Conservation (phyloP, 2,888 invertebrate species). For the Tetheella fluctuosa region DNA sequence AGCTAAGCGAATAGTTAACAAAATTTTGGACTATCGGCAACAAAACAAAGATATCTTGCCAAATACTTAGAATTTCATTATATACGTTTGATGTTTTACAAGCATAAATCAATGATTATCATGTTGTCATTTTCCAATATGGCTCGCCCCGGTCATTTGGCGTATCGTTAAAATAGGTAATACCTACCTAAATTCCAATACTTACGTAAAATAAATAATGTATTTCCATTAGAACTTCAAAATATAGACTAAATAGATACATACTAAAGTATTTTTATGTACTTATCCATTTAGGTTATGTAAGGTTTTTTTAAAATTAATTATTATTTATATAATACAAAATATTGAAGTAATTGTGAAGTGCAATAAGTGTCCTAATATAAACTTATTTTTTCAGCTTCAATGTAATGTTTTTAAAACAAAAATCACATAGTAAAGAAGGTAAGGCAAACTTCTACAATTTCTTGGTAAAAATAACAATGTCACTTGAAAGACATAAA, state of each 20-base stretch:
- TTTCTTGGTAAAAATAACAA: slow-evolving; percentile 16
- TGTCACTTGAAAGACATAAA: background rate
- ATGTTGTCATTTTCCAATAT: slow-evolving; percentile 72
- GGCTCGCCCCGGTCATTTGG: slow-evolving; percentile 61
- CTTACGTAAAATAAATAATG: slow-evolving; percentile 18
- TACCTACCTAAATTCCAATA: slow-evolving; percentile 38
- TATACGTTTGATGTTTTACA: slow-evolving; percentile 23
- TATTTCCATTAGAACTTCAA: background rate
- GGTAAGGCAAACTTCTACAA: slow-evolving; percentile 19
- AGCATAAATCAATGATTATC: slow-evolving; percentile 38
- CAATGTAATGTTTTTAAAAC: slow-evolving; percentile 30
- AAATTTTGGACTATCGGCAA: slow-evolving; percentile 26
- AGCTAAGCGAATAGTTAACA: slow-evolving; percentile 32
- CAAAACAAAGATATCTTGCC: slow-evolving; percentile 19
- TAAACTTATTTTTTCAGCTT: slow-evolving; percentile 35
- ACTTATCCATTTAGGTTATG: background rate
- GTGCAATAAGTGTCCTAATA: background rate
- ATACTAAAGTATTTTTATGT: background rate
- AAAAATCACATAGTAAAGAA: slow-evolving; percentile 32
- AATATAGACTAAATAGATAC: background rate
- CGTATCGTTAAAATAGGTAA: slow-evolving; percentile 38
- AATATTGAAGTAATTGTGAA: background rate
- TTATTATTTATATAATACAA: background rate
- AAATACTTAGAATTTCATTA: slow-evolving; percentile 13
- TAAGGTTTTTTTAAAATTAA: background rate